A percentile compares a stretch with the other conserved stretches of the same genome.
phyloP scores from a whole-genome alignment of 2,888 invertebrate genomes.

The Hirtodrosophila cameraria region DNA sequence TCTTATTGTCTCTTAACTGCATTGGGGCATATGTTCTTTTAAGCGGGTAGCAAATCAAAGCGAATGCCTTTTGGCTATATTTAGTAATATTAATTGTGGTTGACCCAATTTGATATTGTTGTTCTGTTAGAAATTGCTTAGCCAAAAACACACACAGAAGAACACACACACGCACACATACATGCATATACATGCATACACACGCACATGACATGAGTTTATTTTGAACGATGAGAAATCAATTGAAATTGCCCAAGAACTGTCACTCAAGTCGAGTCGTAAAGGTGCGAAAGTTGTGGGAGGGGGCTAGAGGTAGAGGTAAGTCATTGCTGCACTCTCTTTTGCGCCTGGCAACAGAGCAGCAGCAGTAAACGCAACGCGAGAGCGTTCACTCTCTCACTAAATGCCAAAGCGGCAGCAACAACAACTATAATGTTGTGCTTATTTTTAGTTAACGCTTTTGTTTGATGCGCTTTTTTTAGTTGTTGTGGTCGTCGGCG shows the following conservation, averaged over 20 bases:
- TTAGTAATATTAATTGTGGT: constrained; percentile 74
- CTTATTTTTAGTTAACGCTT: constrained; percentile 60
- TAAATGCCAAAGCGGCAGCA: constrained; percentile 33
- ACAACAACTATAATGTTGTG: constrained; percentile 24
- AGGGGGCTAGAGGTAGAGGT: neutral
- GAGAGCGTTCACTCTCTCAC: constrained; percentile 2
- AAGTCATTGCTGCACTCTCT: constrained; percentile 40
- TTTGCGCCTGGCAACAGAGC: constrained; percentile 52
- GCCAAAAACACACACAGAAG: constrained; percentile 38
- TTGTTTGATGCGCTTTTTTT: constrained; percentile 60
- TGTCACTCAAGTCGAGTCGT: constrained; percentile 51
- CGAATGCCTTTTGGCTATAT: constrained; percentile 64
- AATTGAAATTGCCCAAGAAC: constrained; percentile 71
- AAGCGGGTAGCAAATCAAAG: constrained; percentile 10
- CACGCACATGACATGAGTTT: constrained; percentile 44
- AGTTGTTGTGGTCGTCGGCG: constrained; percentile 13
- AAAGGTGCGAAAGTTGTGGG: constrained; percentile 18
- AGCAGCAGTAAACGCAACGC: constrained; percentile 24
- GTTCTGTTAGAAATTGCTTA: constrained; percentile 53
- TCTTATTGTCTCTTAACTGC: constrained; percentile 18
- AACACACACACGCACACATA: constrained; percentile 9
- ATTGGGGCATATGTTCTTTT: constrained; percentile 2
- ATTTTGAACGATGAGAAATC: constrained; percentile 67
- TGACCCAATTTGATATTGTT: constrained; percentile 70
- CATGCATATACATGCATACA: constrained; percentile 5